These are phyloP conservation scores for Notolabrus celidotus DNA, from an alignment of 2,797 vertebrate species.

Conservation along the genomic window DNA sequence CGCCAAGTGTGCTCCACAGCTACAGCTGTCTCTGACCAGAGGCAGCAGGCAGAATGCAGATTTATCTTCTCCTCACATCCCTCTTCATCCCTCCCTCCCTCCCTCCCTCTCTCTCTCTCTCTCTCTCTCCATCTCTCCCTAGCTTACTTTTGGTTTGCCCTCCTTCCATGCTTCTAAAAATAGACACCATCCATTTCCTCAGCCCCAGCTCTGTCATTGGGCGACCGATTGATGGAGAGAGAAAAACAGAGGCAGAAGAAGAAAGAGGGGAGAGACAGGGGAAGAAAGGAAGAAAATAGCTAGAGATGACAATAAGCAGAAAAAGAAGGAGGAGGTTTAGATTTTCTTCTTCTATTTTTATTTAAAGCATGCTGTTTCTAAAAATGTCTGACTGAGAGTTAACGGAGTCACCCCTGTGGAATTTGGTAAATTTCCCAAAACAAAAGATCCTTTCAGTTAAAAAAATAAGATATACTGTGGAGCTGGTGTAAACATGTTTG, in stretches of 20 bases:
- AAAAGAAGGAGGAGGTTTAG: not conserved
- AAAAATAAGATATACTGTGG: not conserved
- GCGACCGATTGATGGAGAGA: constrained; percentile 71
- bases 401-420: not conserved
- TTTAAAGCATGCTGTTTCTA: constrained; percentile 3
- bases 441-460: constrained; percentile 3
- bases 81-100: constrained; percentile 51
- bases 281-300: not conserved
- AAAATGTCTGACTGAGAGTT: constrained; percentile 8
- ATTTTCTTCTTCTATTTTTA: not conserved
- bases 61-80: constrained; percentile 74
- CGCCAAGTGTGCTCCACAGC: constrained; percentile 32
- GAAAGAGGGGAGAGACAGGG: constrained; percentile 6
- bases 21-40: constrained; percentile 72
- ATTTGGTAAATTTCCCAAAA: constrained; percentile 23
- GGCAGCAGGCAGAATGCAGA: constrained; percentile 73
- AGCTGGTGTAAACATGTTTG: constrained; percentile 28
- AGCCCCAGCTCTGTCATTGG: constrained; percentile 67
- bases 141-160: constrained; percentile 78
- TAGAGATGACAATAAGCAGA: not conserved
- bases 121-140: constrained; percentile 38
- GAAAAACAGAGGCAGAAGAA: constrained; percentile 52
- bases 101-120: constrained; percentile 36
- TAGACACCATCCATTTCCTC: constrained; percentile 82
- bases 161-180: constrained; percentile 83